phyloP scores from a whole-genome alignment of 2,113 vertebrate genomes.

The Alexandromys fortis region DNA sequence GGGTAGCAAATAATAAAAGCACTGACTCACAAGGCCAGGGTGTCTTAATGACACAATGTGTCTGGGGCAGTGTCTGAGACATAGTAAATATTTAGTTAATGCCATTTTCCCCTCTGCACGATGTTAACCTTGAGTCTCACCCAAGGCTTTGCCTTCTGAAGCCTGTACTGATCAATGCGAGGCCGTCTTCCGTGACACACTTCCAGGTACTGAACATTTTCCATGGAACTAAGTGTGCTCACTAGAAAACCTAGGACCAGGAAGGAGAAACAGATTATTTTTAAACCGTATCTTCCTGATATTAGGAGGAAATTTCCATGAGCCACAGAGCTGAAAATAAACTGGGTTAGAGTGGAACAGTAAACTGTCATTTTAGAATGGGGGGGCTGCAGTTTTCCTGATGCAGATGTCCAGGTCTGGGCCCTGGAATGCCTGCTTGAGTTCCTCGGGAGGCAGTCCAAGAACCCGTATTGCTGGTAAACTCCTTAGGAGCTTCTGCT shows the following conservation, averaged over 20 bases:
- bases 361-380: conserved; percentile 38
- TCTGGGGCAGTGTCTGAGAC: conserved; percentile 61
- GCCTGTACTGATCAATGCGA: background rate
- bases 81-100: conserved; percentile 73
- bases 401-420: background rate
- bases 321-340: conserved; percentile 58
- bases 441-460: background rate
- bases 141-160: background rate
- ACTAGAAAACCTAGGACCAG: conserved; percentile 40
- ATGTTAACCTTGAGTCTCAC: conserved; percentile 16
- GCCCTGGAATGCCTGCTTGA: background rate
- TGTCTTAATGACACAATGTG: conserved; percentile 45
- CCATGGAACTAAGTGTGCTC: conserved; percentile 44
- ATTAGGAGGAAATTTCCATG: conserved; percentile 70
- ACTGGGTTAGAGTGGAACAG: conserved; percentile 3
- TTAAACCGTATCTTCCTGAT: conserved; percentile 63
- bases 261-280: conserved; percentile 71
- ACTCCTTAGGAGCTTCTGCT: background rate
- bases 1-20: background rate
- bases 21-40: conserved; percentile 28
- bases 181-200: conserved; percentile 33
- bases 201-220: conserved; percentile 57
- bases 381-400: background rate
- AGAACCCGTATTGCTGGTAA: background rate
- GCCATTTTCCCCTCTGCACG: conserved; percentile 29